Evolutionary conservation across 2,888 invertebrate species (phyloP).

Genomic region (Chrysodeixis includens): DNA sequence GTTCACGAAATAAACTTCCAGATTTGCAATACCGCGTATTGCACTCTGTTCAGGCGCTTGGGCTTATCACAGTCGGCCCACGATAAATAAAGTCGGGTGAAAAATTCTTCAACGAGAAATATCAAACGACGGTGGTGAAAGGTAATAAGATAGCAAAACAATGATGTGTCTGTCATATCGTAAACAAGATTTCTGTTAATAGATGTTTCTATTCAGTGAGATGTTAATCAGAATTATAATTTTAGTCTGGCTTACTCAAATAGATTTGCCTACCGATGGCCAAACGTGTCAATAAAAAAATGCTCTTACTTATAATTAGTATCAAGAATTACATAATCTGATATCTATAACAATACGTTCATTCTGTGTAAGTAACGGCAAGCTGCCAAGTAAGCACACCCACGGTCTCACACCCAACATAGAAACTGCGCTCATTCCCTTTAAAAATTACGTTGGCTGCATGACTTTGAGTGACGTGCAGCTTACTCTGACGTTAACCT

Average conservation of each 20-base stretch:
- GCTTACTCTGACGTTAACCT: slow-evolving; percentile 18
- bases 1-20: too few species aligned
- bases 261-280: neutral
- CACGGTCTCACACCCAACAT: slow-evolving; percentile 34
- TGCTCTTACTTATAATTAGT: neutral
- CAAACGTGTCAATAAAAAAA: neutral
- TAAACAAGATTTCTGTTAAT: neutral
- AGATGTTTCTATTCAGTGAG: neutral
- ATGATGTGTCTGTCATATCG: too few species aligned
- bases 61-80: too few species aligned
- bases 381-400: slow-evolving; percentile 41
- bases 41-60: too few species aligned
- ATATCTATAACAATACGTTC: slow-evolving; percentile 6
- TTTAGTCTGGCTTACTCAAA: neutral
- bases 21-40: too few species aligned
- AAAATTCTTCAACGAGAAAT: too few species aligned
- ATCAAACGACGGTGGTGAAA: too few species aligned
- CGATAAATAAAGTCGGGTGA: too few species aligned
- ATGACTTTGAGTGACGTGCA: slow-evolving; percentile 22
- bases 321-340: slow-evolving; percentile 16
- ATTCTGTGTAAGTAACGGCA: slow-evolving; percentile 25
- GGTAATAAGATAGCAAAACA: too few species aligned
- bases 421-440: slow-evolving; percentile 40
- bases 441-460: slow-evolving; percentile 7
- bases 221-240: neutral